phyloP scores from a whole-genome alignment of 2,888 invertebrate genomes.

The Heliconius aoede region DNA sequence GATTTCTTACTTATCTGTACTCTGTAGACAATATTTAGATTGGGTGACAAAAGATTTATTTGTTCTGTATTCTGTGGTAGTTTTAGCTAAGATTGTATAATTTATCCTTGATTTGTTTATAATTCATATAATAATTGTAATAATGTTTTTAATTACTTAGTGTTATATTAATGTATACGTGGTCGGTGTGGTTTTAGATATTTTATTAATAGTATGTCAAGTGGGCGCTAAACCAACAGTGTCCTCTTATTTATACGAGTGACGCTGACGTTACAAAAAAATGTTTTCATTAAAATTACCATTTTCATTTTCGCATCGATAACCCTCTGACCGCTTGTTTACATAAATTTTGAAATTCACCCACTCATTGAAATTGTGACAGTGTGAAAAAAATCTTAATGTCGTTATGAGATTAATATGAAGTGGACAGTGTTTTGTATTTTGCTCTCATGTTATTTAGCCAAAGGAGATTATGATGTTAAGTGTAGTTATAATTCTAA shows the following conservation, averaged over 20 bases:
- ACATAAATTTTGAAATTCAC: conserved; percentile 17
- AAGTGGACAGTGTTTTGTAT: conserved; percentile 52
- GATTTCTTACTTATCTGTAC: not conserved
- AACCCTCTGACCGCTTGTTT: conserved; percentile 38
- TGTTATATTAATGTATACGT: not conserved
- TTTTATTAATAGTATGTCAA: not conserved
- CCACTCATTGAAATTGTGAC: not conserved
- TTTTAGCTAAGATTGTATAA: conserved; percentile 1
- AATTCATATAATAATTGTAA: not conserved
- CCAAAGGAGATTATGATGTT: conserved; percentile 46
- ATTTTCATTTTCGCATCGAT: conserved; percentile 35
- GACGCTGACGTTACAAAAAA: conserved; percentile 11
- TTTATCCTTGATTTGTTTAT: not conserved
- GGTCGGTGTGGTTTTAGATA: not conserved
- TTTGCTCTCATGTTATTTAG: conserved; percentile 45
- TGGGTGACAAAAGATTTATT: not conserved
- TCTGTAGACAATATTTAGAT: not conserved
- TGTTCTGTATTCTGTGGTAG: conserved; percentile 1
- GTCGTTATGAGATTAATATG: conserved; percentile 46
- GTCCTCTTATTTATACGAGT: conserved; percentile 12
- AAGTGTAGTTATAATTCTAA: conserved; percentile 53
- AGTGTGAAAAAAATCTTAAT: conserved; percentile 19
- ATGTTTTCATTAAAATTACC: conserved; percentile 24
- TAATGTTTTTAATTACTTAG: not conserved
- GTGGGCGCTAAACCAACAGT: not conserved